Evolutionary conservation across 2,113 vertebrate species (phyloP), one percentile per base, ranked within the genome.

Genomic region (Hiodon tergisus): DNA sequence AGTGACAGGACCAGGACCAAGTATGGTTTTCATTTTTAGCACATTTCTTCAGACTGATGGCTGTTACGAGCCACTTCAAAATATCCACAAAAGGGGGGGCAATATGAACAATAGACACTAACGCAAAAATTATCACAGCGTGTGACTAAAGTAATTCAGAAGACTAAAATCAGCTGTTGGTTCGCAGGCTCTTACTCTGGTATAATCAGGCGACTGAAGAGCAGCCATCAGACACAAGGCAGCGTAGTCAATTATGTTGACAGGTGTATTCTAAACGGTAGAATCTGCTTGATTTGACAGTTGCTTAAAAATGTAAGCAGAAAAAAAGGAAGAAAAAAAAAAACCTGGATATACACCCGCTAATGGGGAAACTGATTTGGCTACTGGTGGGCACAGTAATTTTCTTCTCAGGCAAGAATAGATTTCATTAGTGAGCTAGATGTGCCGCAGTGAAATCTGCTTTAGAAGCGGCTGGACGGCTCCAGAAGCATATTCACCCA

Each of bases 281-380:
- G 77, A 76, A 79, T 76, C 75, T 80, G 72, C 78, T 81, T 88
- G 67, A 86, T 86, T 86, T 85, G 81, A 86, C 79, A 84, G 81
- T 86, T 81, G 79, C 31, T 31, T 31, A 31, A 31, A 31, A 31
- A 31, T 31, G 31, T 31, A 31, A 1, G 31, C 31, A 31, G 2
- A 31, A 31, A 31, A 31, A 31, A 31, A 31, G 31, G 31, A 31
- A 31, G 31, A 31, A 31, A 31, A 31, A 31, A 31, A 31, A 31
- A 31, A 31, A 31, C 31, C 31, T 31, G 31, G 81, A 85, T 86
- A 81, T 87, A 80, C 82, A 79, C 83, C 77, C 81, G 79, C 83
- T 83, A 81, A 86, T 69, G 81, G 73, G 48, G 54, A 77, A 50
- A 69, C 71, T 74, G 73, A 69, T 66, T 31, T 74, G 74, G 62